Evolutionary conservation across 2,888 invertebrate genomes (phyloP).

Genomic region (Icerya purchasi): DNA sequence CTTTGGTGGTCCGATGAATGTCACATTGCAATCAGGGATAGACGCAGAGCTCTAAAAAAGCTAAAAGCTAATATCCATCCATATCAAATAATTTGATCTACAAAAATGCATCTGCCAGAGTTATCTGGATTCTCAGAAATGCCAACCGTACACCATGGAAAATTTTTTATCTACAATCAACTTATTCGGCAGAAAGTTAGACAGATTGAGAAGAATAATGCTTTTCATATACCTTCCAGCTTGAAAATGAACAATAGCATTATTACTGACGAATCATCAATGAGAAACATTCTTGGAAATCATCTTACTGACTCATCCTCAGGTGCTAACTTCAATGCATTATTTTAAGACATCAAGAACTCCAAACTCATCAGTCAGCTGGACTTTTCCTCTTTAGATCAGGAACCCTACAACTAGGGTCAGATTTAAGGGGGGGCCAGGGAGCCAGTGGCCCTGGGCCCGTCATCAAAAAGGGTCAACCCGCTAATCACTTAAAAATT

Average conservation of each 20-base stretch:
- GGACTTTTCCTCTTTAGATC: background rate
- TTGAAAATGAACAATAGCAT: background rate
- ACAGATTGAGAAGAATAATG: background rate
- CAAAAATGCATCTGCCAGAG: background rate
- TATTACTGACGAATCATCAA: background rate
- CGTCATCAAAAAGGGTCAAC: too few species aligned
- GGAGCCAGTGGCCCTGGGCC: too few species aligned
- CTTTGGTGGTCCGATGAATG: too few species aligned
- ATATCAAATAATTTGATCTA: background rate
- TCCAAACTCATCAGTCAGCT: background rate
- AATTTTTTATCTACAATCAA: background rate
- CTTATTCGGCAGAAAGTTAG: background rate
- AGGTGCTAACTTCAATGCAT: too few species aligned
- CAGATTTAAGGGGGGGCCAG: too few species aligned
- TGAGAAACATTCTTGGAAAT: background rate
- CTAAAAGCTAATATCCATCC: too few species aligned
- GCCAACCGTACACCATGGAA: background rate
- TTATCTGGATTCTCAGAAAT: background rate
- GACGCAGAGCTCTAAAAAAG: background rate
- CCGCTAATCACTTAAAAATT: too few species aligned
- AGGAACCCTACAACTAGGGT: background rate
- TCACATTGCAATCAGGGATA: background rate
- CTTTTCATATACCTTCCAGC: background rate
- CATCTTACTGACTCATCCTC: background rate
- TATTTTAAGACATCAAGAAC: background rate